Conservation (phyloP, 35 echinoderm and acorn worm genomes). For the Apostichopus japonicus region DNA sequence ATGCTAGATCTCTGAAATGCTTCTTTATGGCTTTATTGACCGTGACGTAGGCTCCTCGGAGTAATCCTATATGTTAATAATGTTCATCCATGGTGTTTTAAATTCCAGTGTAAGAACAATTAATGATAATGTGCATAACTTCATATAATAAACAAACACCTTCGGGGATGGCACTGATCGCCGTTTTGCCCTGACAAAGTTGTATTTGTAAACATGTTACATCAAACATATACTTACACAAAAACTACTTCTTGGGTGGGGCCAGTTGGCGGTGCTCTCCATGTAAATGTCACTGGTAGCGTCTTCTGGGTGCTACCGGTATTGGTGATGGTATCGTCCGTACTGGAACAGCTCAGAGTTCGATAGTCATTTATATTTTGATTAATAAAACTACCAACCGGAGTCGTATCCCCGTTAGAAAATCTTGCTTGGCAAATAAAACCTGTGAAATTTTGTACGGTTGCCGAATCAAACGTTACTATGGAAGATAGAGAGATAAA, state of each 20-base stretch:
- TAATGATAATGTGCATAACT: too few species aligned
- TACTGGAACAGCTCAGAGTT: neutral
- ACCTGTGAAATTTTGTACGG: neutral
- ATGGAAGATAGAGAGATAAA: neutral
- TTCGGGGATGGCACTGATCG: too few species aligned
- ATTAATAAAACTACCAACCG: neutral
- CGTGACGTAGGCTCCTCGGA: too few species aligned
- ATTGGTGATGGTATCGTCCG: neutral
- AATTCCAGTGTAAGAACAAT: too few species aligned
- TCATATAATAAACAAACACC: too few species aligned
- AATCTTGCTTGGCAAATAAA: neutral
- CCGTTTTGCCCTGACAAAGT: too few species aligned
- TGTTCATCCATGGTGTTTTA: too few species aligned
- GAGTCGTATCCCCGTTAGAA: neutral
- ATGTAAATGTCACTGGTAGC: slow-evolving; percentile 21
- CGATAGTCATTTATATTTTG: neutral
- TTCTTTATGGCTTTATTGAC: too few species aligned
- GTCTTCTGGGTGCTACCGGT: neutral
- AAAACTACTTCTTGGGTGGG: neutral
- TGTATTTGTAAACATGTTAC: too few species aligned
- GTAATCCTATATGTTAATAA: too few species aligned
- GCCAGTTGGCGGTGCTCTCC: neutral
- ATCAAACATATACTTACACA: neutral
- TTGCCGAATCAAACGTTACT: neutral
- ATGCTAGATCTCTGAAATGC: too few species aligned